Base-by-base conservation (phyloP, 2,113 vertebrate species). In the Crotophaga sulcirostris region DNA sequence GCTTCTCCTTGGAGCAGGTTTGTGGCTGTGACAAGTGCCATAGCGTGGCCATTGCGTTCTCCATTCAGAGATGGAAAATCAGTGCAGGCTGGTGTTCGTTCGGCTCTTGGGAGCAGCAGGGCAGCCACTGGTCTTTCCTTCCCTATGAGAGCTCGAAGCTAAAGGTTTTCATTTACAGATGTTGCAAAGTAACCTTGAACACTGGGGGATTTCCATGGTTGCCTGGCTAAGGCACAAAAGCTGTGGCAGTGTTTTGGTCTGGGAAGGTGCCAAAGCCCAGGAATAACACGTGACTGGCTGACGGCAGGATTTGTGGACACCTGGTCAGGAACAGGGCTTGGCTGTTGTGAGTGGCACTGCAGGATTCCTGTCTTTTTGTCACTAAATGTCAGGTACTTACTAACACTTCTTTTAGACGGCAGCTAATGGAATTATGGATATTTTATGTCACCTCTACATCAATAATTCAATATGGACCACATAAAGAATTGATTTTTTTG, bases 361-460 rank as follows among this genome's bases (percentile, higher is more conserved):
- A 23, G 76, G 23, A 7, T 51, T 34, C 33, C 69, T 60, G 52
- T 69, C 42, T 56, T 55, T 55, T 68, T 21, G 42, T 78, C 58
- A 64, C 81, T 95, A 90, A 89, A 55, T 81, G 79, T 45, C 36
- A 11, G 49, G 40, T 82, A 82, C 67, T 94, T 81, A 17, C 77
- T 77, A 92, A 80, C 40, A 28, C 95, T 89, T 93, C 47, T 88
- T 96, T 97, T 89, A 96, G 96, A 76, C 34, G 82, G 96, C 87
- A 97, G 68, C 82, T 97, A 96, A 96, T 97, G 94, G 94, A 74
- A 95, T 95, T 97, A 90, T 70, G 79, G 97, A 79, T 92, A 92
- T 88, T 94, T 89, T 95, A 90, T 97, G 79, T 88, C 72, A 95
- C 96, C 92, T 93, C 55, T 73, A 49, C 94, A 96, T 97, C 90